Evolutionary conservation across 2,113 vertebrate species (phyloP).

Genomic region (Cervus canadensis): DNA sequence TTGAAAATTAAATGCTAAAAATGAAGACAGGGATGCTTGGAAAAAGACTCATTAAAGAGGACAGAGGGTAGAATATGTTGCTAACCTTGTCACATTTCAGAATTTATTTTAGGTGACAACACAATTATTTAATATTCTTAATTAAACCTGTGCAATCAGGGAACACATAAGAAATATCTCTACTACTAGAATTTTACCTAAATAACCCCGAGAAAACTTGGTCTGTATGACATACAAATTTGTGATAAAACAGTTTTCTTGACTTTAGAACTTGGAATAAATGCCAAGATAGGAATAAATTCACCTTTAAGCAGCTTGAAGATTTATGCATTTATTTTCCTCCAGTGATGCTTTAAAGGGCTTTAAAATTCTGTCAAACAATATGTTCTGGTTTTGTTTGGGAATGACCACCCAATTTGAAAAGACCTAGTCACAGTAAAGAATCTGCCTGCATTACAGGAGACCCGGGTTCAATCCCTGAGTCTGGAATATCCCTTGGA

Average conservation of each 20-base stretch:
- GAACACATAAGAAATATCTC: not conserved
- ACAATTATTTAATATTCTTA: not conserved
- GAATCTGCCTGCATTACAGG: not conserved
- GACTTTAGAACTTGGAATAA: not conserved
- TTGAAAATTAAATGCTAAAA: slow-evolving; percentile 41
- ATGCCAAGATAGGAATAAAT: not conserved
- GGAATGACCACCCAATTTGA: not conserved
- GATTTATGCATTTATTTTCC: not conserved
- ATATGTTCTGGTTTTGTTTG: not conserved
- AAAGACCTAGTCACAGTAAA: not conserved
- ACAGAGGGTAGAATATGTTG: not conserved
- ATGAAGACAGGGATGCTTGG: not conserved
- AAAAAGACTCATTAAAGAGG: not conserved
- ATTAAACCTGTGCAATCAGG: not conserved
- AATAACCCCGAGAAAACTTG: not conserved
- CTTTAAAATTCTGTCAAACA: slow-evolving; percentile 16
- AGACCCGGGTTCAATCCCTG: not conserved
- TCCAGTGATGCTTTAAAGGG: not conserved
- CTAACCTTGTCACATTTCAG: not conserved
- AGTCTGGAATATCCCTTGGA: not conserved
- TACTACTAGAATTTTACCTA: not conserved
- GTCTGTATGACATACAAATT: not conserved
- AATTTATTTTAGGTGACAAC: not conserved
- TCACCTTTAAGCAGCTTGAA: not conserved
- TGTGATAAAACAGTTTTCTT: not conserved